Evolutionary conservation across 2,888 invertebrate species (phyloP), one percentile per base, ranked within the genome.

Genomic region (Leucophenga maculata): DNA sequence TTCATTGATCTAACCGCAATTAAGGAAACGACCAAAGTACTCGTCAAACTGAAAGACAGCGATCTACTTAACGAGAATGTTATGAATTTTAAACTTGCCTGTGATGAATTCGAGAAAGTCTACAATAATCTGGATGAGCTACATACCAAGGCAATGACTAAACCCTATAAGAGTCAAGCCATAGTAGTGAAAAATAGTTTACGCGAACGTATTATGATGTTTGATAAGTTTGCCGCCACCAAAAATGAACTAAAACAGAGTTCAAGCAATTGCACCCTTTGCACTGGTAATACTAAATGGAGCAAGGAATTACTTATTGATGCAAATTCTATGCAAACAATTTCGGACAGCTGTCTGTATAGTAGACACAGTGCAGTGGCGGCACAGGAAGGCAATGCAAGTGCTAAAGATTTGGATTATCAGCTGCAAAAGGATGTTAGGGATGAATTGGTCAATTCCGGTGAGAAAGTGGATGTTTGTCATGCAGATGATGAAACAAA

Each of bases 181-280:
- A 20, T 64, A 8, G 46, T 46, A 8, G 46, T 20, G 1, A 64
- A 64, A n/a, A 14, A 48, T 13, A 48, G 62, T 14, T 13, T 64
- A 22, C 46, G 46, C 6, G 62, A 64, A 9, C 62, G 48, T n/a
- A 64, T 64, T 9, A 44, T 26, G 0, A 32, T 60, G 44, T 60
- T 60, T 44, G 44, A 60, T 11, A 18, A 44, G 11, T 39, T 60
- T 16, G 11, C 18, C 22, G 13, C 20, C 13, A 6, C 39, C 1
- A 39, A 8, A 39, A 8, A 39, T 11, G 8, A 39, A 39, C 39
- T 39, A 39, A 3, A 39, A 39, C 3, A 39, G 11, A 39, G 1
- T 3, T 8, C 3, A 39, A 39, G 55, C 6, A 26, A 55, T 26
- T 55, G 55, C 1, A 55, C 18, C 22, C 3, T 55, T 6, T 55